Evolutionary conservation across 2,888 invertebrate genomes (phyloP).

Genomic region (Agrotis clavis): DNA sequence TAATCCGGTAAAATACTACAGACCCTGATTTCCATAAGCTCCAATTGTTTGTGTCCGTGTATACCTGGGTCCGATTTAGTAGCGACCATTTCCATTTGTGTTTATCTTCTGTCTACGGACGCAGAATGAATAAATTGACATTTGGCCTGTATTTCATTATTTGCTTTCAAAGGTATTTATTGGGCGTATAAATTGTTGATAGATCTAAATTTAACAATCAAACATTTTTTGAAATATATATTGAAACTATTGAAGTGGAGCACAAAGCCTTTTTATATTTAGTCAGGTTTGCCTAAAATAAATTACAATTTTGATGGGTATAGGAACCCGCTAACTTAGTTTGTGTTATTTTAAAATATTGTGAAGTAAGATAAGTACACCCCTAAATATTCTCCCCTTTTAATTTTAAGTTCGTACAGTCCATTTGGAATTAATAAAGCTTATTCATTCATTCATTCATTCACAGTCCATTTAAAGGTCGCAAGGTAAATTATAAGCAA

Average conservation of each 20-base stretch:
- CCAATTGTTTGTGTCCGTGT: constrained; percentile 87
- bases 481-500: too few relatives aligned
- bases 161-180: constrained; percentile 60
- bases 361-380: too few relatives aligned
- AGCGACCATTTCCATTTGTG: constrained; percentile 84
- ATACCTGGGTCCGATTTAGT: constrained; percentile 86
- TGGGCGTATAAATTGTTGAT: constrained; percentile 11
- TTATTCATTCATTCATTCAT: too few relatives aligned
- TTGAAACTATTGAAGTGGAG: neutral
- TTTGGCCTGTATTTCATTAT: constrained; percentile 73
- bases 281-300: neutral
- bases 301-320: neutral
- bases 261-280: neutral
- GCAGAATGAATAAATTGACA: constrained; percentile 81
- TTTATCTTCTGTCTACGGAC: constrained; percentile 82
- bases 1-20: constrained; percentile 89
- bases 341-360: too few relatives aligned
- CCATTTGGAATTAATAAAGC: too few relatives aligned
- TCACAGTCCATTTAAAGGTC: too few relatives aligned
- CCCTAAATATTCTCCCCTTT: too few relatives aligned
- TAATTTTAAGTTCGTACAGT: too few relatives aligned
- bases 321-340: too few relatives aligned
- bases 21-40: constrained; percentile 90
- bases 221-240: neutral
- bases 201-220: neutral